Evolutionary conservation across 2,113 vertebrate genomes (phyloP).

Genomic region (Tragelaphus strepsiceros): DNA sequence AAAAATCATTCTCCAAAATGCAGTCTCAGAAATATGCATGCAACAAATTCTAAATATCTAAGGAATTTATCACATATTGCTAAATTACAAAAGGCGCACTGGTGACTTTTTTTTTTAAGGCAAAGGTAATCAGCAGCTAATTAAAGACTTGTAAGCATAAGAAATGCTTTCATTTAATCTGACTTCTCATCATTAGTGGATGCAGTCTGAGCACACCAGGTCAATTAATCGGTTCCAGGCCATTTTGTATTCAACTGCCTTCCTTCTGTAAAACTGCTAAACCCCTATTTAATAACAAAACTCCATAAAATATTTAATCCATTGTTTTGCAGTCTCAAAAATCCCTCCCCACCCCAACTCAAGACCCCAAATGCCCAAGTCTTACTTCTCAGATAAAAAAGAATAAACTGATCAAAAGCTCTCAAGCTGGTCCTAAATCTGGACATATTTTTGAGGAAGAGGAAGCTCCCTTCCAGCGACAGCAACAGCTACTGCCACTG

Average conservation of each 20-base stretch:
- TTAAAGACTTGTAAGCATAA: not conserved
- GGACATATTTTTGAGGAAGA: not conserved
- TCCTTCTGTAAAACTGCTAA: not conserved
- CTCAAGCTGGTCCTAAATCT: not conserved
- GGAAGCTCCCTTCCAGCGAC: not conserved
- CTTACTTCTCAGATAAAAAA: not conserved
- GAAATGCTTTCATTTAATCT: not conserved
- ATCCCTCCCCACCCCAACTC: not conserved
- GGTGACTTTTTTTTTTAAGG: not conserved
- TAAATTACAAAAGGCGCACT: not conserved
- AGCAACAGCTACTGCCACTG: not conserved
- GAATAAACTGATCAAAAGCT: not conserved
- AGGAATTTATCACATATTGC: not conserved
- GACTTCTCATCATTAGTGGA: not conserved
- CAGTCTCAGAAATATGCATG: slow-evolving; percentile 8
- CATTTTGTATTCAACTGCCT: not conserved
- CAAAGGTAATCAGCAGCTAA: not conserved
- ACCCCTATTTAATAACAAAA: not conserved
- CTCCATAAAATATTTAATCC: not conserved
- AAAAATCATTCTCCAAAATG: slow-evolving; percentile 16
- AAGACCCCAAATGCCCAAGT: not conserved
- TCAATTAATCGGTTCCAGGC: not conserved
- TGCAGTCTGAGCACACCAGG: not conserved
- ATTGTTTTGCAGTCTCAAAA: slow-evolving; percentile 14
- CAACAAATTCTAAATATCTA: not conserved